Conservation (phyloP, 2,797 vertebrate genomes). For the Anguilla marmorata region DNA sequence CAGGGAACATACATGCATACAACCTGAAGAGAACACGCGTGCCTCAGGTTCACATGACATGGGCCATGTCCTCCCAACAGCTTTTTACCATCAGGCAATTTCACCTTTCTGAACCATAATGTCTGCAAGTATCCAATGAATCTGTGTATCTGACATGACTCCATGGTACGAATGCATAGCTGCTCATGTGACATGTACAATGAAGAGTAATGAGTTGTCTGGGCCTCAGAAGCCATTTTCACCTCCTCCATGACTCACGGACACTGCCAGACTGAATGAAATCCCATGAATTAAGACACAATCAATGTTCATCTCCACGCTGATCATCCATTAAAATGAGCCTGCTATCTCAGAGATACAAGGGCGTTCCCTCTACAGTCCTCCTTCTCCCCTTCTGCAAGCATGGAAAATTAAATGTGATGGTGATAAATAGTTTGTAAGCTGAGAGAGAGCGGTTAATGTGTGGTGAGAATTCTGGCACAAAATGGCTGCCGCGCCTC, state of each 20-base stretch:
- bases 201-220: neutral
- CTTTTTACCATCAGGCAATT: neutral
- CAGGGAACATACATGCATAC: neutral
- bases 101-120: neutral
- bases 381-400: neutral
- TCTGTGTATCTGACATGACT: neutral
- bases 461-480: too few relatives aligned
- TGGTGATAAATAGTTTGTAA: neutral
- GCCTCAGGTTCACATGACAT: neutral
- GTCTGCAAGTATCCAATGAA: neutral
- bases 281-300: slow-evolving; percentile 45
- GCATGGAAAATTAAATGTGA: neutral
- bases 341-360: slow-evolving; percentile 25
- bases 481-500: too few relatives aligned
- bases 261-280: slow-evolving; percentile 47
- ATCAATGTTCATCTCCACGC: slow-evolving; percentile 54
- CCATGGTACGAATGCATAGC: neutral
- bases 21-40: neutral
- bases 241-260: neutral
- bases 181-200: neutral
- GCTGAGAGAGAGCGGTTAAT: neutral
- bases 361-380: neutral
- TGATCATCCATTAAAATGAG: slow-evolving; percentile 23
- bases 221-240: neutral
- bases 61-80: neutral